A percentile compares a stretch with the other conserved stretches of the same genome.
Conservation (phyloP, 1,140 invertebrate species). For the Danaus melanippus region DNA sequence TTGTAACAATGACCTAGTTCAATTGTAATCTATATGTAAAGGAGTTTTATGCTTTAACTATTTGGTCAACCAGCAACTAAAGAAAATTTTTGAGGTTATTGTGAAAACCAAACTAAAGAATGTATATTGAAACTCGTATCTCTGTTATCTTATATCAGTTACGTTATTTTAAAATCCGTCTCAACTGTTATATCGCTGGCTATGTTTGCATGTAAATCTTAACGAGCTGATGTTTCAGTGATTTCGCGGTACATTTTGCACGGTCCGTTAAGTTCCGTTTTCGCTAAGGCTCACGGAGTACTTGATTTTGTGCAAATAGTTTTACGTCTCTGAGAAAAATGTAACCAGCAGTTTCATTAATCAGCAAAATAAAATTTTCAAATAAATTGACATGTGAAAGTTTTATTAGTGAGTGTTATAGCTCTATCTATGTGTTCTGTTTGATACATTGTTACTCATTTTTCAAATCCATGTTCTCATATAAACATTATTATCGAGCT, state of each 20-base stretch:
- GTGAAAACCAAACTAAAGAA: background rate
- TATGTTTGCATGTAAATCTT: constrained; percentile 27
- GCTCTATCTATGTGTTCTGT: too few relatives aligned
- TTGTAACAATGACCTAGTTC: constrained; percentile 3
- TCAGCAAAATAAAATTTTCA: too few relatives aligned
- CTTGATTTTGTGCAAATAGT: too few relatives aligned
- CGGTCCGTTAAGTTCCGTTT: constrained; percentile 31
- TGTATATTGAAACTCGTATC: too few relatives aligned
- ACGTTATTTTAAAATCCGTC: constrained; percentile 2
- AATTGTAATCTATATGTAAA: background rate
- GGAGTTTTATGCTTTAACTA: too few relatives aligned
- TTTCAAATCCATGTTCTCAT: constrained; percentile 9
- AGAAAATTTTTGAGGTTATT: too few relatives aligned
- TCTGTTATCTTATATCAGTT: background rate
- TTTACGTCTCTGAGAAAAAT: constrained; percentile 9
- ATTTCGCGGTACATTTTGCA: constrained; percentile 34
- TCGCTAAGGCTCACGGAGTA: constrained; percentile 5
- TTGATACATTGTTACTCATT: too few relatives aligned
- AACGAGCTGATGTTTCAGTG: constrained; percentile 30
- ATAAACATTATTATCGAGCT: constrained; percentile 4
- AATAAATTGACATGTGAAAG: too few relatives aligned
- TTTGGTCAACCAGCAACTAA: too few relatives aligned
- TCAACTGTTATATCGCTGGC: constrained; percentile 9
- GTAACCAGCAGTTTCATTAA: too few relatives aligned
- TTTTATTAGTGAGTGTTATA: too few relatives aligned